These are phyloP conservation scores for Thamnophis sirtalis DNA, from an alignment of 2,113 vertebrate genomes.

Conservation along the genomic window DNA sequence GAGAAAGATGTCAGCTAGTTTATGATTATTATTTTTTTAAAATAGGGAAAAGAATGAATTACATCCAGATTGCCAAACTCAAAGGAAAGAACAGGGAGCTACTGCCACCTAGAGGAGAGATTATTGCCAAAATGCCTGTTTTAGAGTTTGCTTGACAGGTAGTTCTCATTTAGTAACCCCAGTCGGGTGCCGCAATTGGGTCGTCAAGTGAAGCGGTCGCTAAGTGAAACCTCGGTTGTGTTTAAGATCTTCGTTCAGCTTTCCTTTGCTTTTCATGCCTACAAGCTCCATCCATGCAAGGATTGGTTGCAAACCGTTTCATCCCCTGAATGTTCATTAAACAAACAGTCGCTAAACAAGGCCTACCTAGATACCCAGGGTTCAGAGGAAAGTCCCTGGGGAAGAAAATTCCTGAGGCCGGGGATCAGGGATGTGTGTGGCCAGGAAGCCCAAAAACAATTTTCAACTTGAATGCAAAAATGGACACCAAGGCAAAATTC, in stretches of 20 bases:
- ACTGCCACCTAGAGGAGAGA: conserved; percentile 61
- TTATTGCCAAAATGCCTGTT: not conserved
- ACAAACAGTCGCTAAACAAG: not conserved
- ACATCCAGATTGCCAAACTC: not conserved
- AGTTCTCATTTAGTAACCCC: not conserved
- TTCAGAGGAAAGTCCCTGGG: not conserved
- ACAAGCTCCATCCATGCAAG: not conserved
- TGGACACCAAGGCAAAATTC: too few species aligned
- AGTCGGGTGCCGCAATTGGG: not conserved
- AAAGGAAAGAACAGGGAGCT: conserved; percentile 45
- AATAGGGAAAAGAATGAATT: not conserved
- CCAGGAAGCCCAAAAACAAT: not conserved
- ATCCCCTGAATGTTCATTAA: not conserved
- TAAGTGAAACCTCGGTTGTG: not conserved
- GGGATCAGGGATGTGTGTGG: not conserved
- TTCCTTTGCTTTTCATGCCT: not conserved
- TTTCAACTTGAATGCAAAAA: not conserved
- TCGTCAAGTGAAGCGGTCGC: not conserved
- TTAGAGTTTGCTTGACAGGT: not conserved
- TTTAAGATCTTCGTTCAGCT: not conserved
- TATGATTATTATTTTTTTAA: conserved; percentile 20
- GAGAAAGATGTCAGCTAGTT: not conserved
- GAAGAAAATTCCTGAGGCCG: too few species aligned
- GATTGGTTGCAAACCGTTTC: not conserved
- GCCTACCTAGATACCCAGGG: not conserved